Base-by-base conservation (phyloP, 2,797 vertebrate species). In the Xenopus petersii region DNA sequence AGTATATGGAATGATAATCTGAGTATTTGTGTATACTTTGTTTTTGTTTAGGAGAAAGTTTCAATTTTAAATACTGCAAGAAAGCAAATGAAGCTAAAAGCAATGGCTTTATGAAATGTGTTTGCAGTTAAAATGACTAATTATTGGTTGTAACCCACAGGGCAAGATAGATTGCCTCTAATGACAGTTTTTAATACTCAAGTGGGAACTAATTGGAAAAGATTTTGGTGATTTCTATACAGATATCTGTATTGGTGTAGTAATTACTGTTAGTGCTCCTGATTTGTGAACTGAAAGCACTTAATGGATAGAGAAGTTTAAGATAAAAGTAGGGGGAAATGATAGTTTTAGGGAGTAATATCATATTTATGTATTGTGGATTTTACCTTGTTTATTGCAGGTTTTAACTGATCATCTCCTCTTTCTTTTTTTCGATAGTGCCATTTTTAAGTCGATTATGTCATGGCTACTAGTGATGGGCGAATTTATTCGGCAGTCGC, bases 101-200 rank as follows among this genome's bases (percentile, higher is more conserved):
- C 54, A 58, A 30, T 58, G 11, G 12, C 30, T 26, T 58, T 58
- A 59, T 12, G 15, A 69, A 67, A 59, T 69, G 67, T 69, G 67
- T 69, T 69, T 69, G 67, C 55, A 58, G 67, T 42, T 69, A 58
- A 58, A 11, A 4, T 5, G 17, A 46, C 30, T 58, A 69, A 58
- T 58, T 58, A 21, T 59, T 69, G 51, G 51, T 58, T 69, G 67
- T 9, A 58, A n/a, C 9, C 13, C 54, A n/a, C 33, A 8, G 67
- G 51, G 30, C 54, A 58, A 69, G 51, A 69, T 21, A 26, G 42
- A 30, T 54, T 69, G 54, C 9, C 33, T 33, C 8, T 68, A 68
- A 68, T 68, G 51, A 68, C 26, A 68, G 66, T 24, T 15, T 16
- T 49, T n/a, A 65, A 60, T 60, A 62, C 60, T 15, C 24, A 5